Conservation (phyloP, 2,113 vertebrate species). For the Ceuthmochares aereus region DNA sequence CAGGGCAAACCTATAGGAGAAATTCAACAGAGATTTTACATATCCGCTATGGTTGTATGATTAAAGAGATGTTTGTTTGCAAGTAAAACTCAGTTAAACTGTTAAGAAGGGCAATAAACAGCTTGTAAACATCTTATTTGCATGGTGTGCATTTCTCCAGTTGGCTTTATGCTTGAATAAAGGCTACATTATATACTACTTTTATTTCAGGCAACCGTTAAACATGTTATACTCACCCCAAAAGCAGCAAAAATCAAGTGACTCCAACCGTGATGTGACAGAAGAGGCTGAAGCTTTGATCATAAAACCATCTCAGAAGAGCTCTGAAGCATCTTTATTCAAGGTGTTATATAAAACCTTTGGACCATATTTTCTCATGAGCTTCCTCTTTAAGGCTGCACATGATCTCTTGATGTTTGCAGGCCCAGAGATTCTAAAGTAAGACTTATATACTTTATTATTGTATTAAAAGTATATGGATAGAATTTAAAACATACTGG, state of each 20-base stretch:
- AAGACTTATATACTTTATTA: conserved; percentile 25
- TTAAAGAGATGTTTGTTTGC: background rate
- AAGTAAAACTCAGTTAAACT: background rate
- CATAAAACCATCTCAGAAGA: conserved; percentile 75
- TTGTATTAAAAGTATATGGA: background rate
- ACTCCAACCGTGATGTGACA: conserved; percentile 64
- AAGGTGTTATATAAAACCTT: conserved; percentile 91
- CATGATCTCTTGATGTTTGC: conserved; percentile 96
- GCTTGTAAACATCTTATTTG: background rate
- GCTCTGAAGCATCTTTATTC: conserved; percentile 85
- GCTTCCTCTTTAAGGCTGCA: conserved; percentile 89
- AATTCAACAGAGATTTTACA: background rate
- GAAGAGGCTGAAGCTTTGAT: conserved; percentile 91
- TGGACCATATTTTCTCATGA: conserved; percentile 94
- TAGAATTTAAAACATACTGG: background rate
- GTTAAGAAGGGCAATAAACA: background rate
- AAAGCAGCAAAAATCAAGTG: conserved; percentile 37
- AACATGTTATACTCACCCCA: conserved; percentile 80
- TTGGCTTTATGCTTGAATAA: background rate
- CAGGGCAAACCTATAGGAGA: background rate
- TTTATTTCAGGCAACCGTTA: conserved; percentile 59
- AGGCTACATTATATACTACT: background rate
- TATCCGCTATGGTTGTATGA: background rate
- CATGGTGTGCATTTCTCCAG: background rate
- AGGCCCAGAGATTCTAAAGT: conserved; percentile 91